Percentiles rank a stretch among this genome's conserved stretches.
Conservation (phyloP, 2,888 invertebrate genomes). For the Prosapia bicincta region DNA sequence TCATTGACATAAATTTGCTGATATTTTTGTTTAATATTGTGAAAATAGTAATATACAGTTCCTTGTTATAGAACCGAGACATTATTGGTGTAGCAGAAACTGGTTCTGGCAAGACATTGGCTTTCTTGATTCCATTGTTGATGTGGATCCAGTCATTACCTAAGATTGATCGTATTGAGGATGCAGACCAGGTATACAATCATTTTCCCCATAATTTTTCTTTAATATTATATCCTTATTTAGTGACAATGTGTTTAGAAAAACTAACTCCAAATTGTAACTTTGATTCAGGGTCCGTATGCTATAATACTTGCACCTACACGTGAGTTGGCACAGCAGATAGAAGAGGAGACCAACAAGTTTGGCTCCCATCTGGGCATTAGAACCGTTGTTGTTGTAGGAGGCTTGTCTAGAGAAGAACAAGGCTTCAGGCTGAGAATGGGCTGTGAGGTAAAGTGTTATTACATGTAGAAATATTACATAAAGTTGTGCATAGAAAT, state of each 20-base stretch:
- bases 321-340: constrained; percentile 98
- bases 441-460: constrained; percentile 82
- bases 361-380: constrained; percentile 93
- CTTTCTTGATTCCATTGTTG: constrained; percentile 94
- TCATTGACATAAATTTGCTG: no score
- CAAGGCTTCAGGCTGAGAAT: constrained; percentile 95
- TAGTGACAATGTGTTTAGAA: no score
- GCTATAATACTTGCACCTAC: constrained; percentile 99
- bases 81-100: constrained; percentile 99
- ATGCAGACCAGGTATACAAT: constrained; percentile 71
- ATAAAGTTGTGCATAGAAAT: no score
- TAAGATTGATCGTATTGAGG: constrained; percentile 88
- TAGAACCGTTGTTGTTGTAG: constrained; percentile 96
- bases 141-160: constrained; percentile 98
- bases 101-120: constrained; percentile 97
- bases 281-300: constrained; percentile 73
- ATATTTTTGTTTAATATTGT: no score
- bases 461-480: no score
- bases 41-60: no score
- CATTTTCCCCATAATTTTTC: no score
- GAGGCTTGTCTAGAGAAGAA: constrained; percentile 94
- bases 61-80: constrained; percentile 80
- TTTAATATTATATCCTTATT: no score
- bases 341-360: constrained; percentile 97
- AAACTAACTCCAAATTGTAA: no score